Evolutionary conservation across 92 coral and sea anemone species (phyloP), one percentile per base, ranked within the genome.

Genomic region (Ricordea florida): DNA sequence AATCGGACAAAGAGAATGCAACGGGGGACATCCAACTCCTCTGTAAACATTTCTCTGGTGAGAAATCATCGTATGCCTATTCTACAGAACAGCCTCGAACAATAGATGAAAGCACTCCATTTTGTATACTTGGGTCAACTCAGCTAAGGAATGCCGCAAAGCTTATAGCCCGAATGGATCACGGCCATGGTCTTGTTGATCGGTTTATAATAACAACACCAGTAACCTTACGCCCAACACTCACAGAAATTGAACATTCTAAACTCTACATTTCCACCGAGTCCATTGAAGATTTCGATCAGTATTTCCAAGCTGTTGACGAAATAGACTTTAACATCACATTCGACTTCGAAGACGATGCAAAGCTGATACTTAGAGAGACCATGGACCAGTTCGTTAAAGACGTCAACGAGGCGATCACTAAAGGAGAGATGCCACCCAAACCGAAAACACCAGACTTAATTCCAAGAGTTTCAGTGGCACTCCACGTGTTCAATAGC

Each of bases 111-210:
- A 61, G 62, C 56, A 74, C 72, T 4, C 81, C 81, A 0, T 74
- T 74, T 48, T 41, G 56, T 28, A 74, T 74, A 57, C 59, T 74
- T 38, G 80, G 80, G 27, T 40, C 56, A 2, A 74, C 80, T 0
- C 81, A 74, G 62, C 49, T 74, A 3, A 28, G 20, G 28, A 60
- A 60, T 60, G 62, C 62, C 26, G 74, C 81, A 40, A 60, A 61
- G 23, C 23, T 74, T 6, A 28, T 74, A 13, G 56, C 81, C 2
- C 49, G 33, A 6, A 43, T 74, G 59, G 81, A 74, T 23, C 58
- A 74, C 14, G 73, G 81, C 7, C 81, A 60, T 28, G 74, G 72
- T 2, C 52, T 42, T 27, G 51, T 59, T 8, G 81, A 74, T 59
- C 47, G 73, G 16, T 61, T 74, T n/a, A 23, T 74, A 11, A 42